These are phyloP conservation scores for Eriocheir sinensis DNA, from an alignment of 1,140 invertebrate species.

Conservation along the genomic window DNA sequence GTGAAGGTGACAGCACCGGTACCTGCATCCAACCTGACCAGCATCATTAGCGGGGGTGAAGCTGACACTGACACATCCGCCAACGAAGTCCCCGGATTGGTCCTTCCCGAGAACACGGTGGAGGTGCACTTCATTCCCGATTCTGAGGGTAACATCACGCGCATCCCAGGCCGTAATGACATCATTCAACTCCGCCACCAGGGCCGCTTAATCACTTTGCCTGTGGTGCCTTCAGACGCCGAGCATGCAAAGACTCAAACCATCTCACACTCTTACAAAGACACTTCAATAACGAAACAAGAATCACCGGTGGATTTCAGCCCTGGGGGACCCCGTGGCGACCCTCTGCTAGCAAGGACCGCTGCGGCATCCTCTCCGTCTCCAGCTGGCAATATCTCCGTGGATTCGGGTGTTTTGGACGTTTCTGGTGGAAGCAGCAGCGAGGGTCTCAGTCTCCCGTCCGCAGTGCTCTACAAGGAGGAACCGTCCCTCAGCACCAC, in stretches of 20 bases:
- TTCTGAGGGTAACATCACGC: conserved; percentile 67
- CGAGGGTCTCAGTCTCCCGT: conserved; percentile 61
- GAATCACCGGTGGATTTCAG: conserved; percentile 71
- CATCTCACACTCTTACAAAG: conserved; percentile 31
- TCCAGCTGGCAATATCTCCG: conserved; percentile 54
- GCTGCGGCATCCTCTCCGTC: conserved; percentile 59
- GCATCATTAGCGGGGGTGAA: background rate
- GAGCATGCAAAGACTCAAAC: background rate
- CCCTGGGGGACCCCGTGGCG: conserved; percentile 66
- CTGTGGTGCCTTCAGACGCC: conserved; percentile 33
- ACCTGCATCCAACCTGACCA: background rate
- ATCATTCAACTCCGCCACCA: conserved; percentile 66
- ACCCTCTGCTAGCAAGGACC: conserved; percentile 58
- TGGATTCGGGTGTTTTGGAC: conserved; percentile 72
- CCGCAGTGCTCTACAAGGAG: conserved; percentile 46
- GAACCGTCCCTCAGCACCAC: conserved; percentile 38
- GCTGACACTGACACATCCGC: background rate
- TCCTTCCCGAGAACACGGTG: conserved; percentile 64
- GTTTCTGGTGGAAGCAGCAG: conserved; percentile 70
- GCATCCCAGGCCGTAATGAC: conserved; percentile 67
- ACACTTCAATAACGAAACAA: too few relatives aligned
- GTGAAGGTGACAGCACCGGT: background rate
- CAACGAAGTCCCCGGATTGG: conserved; percentile 26
- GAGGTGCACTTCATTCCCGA: conserved; percentile 72
- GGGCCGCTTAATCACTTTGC: conserved; percentile 67